These are phyloP conservation scores for Macquaria ambigua DNA, from an alignment of 2,113 vertebrate genomes.

Conservation along the genomic window DNA sequence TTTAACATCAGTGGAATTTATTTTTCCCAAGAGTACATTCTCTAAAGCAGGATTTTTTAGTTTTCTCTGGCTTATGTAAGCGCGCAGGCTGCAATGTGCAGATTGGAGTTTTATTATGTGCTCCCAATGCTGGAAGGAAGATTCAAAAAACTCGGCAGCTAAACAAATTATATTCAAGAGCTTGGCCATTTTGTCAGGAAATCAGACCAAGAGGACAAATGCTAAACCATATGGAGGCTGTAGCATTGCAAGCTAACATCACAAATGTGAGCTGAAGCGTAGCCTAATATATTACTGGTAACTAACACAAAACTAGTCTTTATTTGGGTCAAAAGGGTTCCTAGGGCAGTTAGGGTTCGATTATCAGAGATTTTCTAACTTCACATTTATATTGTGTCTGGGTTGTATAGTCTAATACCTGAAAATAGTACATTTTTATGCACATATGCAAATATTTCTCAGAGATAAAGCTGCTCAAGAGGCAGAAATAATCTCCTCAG, in stretches of 20 bases:
- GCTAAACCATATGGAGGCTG: not conserved
- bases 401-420: not conserved
- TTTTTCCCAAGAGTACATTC: constrained; percentile 44
- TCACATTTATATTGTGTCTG: not conserved
- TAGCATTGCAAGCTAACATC: not conserved
- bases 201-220: not conserved
- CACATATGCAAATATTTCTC: constrained; percentile 8
- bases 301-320: not conserved
- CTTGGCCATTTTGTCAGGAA: constrained; percentile 36
- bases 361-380: not conserved
- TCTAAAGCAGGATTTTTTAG: constrained; percentile 42
- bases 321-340: not conserved
- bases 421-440: not conserved
- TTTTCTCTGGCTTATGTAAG: constrained; percentile 69
- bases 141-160: constrained; percentile 56
- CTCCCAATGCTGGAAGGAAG: constrained; percentile 54
- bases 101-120: constrained; percentile 61
- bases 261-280: not conserved
- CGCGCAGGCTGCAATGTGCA: constrained; percentile 62
- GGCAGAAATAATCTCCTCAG: constrained; percentile 26
- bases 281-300: not conserved
- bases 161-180: constrained; percentile 39
- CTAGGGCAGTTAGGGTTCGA: not conserved
- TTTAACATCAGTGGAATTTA: constrained; percentile 52
- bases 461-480: not conserved